Base-by-base conservation (phyloP, 2,797 vertebrate species). In the Sitta carolinensis region DNA sequence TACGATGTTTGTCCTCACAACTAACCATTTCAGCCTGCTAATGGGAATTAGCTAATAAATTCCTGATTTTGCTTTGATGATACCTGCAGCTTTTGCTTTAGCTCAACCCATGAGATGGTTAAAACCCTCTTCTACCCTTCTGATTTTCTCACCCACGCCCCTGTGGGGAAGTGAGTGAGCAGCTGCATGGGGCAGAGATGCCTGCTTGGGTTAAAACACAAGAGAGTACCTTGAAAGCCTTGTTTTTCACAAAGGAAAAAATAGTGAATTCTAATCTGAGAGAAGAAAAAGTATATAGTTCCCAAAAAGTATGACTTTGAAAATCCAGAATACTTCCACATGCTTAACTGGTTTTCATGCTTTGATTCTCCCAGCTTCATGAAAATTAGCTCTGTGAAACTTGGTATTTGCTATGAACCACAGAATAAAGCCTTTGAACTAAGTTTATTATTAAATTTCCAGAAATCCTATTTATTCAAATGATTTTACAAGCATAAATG, bases 401-500 rank as follows among this genome's bases (percentile, higher is more conserved):
- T 29, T 89, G 73, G 51, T 11, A 43, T 83, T 87, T 87, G 52
- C 57, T 88, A 47, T 66, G 54, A 92, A 85, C 21, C 38, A 72
- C 6, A 51, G 25, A 55, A 86, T 52, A 32, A 11, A 85, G n/a
- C 4, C 21, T 93, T 89, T 92, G 47, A 73, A 94, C 29, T 32
- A 75, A 63, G 8, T 45, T 80, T 79, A 36, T 55, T 64, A 40
- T 72, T 91, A 79, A 63, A 74, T 91, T 76, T 95, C 59, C n/a
- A 81, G 18, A 89, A 90, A 82, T 81, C 19, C 9, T 87, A 29
- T 87, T 93, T 90, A 72, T 84, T 94, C 4, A 81, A 81, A 86
- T 67, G 1, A 61, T n/a, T 92, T 91, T 72, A 57, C 52, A 73
- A 69, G 29, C 13, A 73, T 43, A 78, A 90, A 80, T 87, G 16